These are phyloP conservation scores for Coracopsis vasa DNA, from an alignment of 2,113 vertebrate genomes.

Conservation along the genomic window DNA sequence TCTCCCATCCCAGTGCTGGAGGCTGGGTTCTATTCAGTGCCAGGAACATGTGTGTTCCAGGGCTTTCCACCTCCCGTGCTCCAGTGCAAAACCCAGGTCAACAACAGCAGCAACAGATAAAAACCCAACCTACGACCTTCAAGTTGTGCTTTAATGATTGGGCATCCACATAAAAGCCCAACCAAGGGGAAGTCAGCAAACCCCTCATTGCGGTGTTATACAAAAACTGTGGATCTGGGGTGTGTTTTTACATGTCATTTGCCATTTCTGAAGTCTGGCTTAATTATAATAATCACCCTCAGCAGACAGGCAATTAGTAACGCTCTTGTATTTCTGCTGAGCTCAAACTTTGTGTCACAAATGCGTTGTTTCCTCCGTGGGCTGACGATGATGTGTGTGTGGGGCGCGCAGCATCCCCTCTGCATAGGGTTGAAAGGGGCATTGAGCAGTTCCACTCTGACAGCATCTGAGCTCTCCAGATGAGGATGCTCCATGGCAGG, in stretches of 20 bases:
- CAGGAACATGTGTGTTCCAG: neutral
- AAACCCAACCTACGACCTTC: neutral
- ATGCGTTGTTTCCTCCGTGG: rapidly evolving
- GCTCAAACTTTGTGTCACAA: neutral
- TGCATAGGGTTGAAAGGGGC: rapidly evolving
- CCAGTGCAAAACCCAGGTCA: neutral
- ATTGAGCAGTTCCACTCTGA: neutral
- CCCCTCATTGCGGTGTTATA: rapidly evolving
- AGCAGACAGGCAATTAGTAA: neutral
- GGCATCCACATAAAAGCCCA: rapidly evolving
- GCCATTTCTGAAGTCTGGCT: neutral
- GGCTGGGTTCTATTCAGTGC: neutral
- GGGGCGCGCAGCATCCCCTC: neutral
- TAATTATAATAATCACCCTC: slow-evolving; percentile 20
- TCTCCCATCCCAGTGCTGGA: neutral
- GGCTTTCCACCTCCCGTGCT: neutral
- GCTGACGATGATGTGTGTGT: rapidly evolving
- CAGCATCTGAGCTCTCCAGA: neutral
- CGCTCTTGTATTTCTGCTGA: neutral
- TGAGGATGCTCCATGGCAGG: neutral
- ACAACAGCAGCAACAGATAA: neutral
- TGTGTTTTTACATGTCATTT: neutral
- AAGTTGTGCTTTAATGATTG: neutral
- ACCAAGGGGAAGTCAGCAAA: neutral
- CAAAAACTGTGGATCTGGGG: neutral